Base-by-base conservation (phyloP, 2,113 vertebrate species). In the Microtus pennsylvanicus region DNA sequence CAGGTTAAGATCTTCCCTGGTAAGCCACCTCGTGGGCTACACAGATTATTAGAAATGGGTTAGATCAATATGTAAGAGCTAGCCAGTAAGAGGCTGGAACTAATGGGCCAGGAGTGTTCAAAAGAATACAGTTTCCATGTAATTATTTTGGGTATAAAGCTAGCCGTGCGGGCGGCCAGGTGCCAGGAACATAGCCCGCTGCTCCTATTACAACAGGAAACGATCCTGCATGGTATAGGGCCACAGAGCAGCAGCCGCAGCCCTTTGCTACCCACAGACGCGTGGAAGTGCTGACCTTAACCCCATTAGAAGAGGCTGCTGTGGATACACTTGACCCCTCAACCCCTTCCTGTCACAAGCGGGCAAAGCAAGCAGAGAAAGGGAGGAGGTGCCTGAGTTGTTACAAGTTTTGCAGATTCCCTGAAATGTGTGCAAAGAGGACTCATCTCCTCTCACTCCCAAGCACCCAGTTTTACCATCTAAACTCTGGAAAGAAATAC, bases 301-400 rank as follows among this genome's bases (percentile, higher is more conserved):
- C 30, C 26, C 50, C 58, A 50, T 45, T 52, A 72, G 21, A 86
- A 72, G n/a, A 65, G 42, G 70, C 47, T 30, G 30, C 3, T 35
- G 12, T 5, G 8, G 35, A 42, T 42, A 7, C 11, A 38, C 21
- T 7, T 35, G 13, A 47, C 55, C 69, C 30, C 74, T 67, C 72
- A 38, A 5, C 35, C 65, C 28, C 17, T 85, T 85, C 28, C 72
- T 61, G 80, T 28, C 89, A 63, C 38, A 42, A 42, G 38, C 38
- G 38, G 47, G 85, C 74, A 92, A 47, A 47, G 83, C 30, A 74
- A 82, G 52, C 1, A n/a, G 42, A 58, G 45, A 55, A 28, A 13
- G 65, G 42, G 58, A 86, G 63, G 78, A 26, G 63, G 11, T 0
- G 0, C 16, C 0, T 70, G 55, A 22, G 2, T 33, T 0, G 9